These are phyloP conservation scores for Puntigrus tetrazona DNA, from an alignment of 2,113 vertebrate genomes.

Conservation along the genomic window DNA sequence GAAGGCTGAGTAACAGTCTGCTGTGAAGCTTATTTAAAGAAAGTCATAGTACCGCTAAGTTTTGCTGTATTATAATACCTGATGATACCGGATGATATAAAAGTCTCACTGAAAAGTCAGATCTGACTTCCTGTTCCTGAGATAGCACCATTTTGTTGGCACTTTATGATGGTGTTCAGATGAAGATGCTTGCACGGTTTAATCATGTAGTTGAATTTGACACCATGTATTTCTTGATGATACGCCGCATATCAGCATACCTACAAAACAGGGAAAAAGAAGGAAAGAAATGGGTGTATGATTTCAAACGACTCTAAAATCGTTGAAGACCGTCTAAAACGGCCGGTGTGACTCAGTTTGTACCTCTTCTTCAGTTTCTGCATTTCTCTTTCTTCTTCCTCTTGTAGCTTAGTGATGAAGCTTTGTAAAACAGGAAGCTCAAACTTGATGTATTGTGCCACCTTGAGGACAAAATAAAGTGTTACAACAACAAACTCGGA, in stretches of 20 bases:
- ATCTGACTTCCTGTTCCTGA: neutral
- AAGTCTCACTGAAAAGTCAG: too few relatives aligned
- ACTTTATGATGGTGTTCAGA: neutral
- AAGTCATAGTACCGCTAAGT: neutral
- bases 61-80: neutral
- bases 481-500: too few relatives aligned
- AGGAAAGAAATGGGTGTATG: neutral
- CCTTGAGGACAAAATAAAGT: slow-evolving; percentile 71
- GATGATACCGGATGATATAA: too few relatives aligned
- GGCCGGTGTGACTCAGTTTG: neutral
- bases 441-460: slow-evolving; percentile 98
- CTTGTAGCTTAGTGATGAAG: slow-evolving; percentile 94
- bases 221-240: slow-evolving; percentile 85
- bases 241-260: slow-evolving; percentile 82
- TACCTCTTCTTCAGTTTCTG: slow-evolving; percentile 91
- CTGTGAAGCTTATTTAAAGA: neutral
- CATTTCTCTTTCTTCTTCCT: slow-evolving; percentile 94
- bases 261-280: slow-evolving; percentile 53
- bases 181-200: neutral
- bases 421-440: slow-evolving; percentile 97
- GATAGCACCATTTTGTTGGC: neutral
- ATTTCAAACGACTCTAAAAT: neutral
- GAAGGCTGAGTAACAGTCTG: neutral
- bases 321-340: too few relatives aligned
- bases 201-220: slow-evolving; percentile 19